Conservation (phyloP, 2,113 vertebrate genomes). For the Oncorhynchus masou region DNA sequence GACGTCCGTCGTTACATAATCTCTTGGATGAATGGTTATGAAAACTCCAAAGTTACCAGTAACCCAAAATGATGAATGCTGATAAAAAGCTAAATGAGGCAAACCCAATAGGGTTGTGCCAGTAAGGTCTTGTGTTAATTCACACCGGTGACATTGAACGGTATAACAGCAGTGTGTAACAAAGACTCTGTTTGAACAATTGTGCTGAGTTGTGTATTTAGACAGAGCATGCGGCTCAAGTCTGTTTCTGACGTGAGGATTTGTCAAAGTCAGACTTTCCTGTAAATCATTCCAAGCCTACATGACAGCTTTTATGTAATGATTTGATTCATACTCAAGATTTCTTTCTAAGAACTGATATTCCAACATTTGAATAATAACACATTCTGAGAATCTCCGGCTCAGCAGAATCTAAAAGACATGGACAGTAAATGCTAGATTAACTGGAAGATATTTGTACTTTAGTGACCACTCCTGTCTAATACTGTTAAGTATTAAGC, state of each 20-base stretch:
- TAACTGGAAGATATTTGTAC: background rate
- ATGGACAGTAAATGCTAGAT: background rate
- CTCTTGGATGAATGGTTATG: background rate
- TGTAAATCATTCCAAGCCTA: slow-evolving; percentile 9
- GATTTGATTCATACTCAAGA: background rate
- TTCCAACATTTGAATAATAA: background rate
- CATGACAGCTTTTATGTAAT: slow-evolving; percentile 14
- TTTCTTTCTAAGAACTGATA: background rate
- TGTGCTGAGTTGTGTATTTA: background rate
- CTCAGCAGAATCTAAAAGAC: background rate
- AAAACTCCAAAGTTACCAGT: background rate
- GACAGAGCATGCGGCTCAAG: background rate
- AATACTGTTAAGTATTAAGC: background rate
- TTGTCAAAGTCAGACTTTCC: slow-evolving; percentile 12
- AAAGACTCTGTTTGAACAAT: background rate
- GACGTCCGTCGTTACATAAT: slow-evolving; percentile 12
- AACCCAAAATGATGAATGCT: background rate
- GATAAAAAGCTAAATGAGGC: background rate
- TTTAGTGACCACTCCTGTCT: background rate
- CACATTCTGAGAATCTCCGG: background rate
- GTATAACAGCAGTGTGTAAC: background rate
- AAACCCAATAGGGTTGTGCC: background rate
- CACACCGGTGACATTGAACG: background rate
- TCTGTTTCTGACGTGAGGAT: background rate
- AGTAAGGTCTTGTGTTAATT: background rate